phyloP scores from a whole-genome alignment of 2,797 vertebrate species.

The Mus caroli region DNA sequence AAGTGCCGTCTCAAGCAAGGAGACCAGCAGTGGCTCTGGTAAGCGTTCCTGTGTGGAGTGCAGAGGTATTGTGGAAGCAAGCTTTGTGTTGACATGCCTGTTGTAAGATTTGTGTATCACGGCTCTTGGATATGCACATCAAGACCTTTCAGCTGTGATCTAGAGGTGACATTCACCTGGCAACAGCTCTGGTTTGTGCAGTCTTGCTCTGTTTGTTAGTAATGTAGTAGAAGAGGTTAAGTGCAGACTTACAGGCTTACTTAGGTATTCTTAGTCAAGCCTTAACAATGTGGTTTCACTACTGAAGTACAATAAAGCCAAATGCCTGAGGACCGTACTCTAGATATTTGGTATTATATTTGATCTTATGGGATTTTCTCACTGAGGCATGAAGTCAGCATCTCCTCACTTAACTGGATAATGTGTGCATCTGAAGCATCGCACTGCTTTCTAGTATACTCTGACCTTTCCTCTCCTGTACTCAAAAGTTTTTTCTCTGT shows the following conservation, averaged over 20 bases:
- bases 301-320: slow-evolving; percentile 1
- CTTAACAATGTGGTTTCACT: background rate
- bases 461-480: background rate
- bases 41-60: slow-evolving; percentile 76
- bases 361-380: background rate
- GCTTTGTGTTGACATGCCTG: background rate
- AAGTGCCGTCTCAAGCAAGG: slow-evolving; percentile 89
- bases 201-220: accelerated
- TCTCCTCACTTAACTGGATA: background rate
- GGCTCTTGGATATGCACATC: background rate
- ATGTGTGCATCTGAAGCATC: background rate
- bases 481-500: background rate
- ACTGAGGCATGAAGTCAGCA: background rate
- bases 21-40: slow-evolving; percentile 90
- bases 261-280: slow-evolving; percentile 32
- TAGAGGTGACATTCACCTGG: background rate
- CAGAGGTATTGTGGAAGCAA: background rate
- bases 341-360: background rate
- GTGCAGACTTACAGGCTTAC: background rate
- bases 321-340: background rate
- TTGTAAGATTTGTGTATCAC: background rate
- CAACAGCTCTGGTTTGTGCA: background rate
- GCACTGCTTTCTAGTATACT: background rate
- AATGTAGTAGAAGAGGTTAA: background rate
- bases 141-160: background rate